Percentiles rank a stretch among this genome's conserved stretches.
Conservation (phyloP, 2,888 invertebrate species). For the Caradrina clavipalpis region DNA sequence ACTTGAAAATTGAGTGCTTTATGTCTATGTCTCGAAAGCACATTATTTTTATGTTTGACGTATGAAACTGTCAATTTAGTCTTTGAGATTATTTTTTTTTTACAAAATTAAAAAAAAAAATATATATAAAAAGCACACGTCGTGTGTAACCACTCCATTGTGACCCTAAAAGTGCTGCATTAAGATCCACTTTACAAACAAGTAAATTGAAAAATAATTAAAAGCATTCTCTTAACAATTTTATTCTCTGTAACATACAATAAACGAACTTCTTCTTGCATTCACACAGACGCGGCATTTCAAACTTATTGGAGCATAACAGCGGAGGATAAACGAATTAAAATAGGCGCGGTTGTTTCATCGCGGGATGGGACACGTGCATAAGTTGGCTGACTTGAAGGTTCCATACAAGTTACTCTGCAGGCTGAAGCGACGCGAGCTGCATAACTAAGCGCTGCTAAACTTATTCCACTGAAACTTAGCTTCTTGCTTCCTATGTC, state of each 20-base stretch:
- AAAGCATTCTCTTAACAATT: not conserved
- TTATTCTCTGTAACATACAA: not conserved
- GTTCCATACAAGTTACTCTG: conserved; percentile 71
- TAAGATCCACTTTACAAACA: too few relatives aligned
- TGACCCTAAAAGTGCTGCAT: too few relatives aligned
- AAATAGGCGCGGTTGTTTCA: conserved; percentile 70
- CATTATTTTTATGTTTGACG: too few relatives aligned
- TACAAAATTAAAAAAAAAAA: too few relatives aligned
- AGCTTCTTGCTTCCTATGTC: conserved; percentile 74
- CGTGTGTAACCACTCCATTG: too few relatives aligned
- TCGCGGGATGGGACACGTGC: conserved; percentile 71
- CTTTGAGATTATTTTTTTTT: too few relatives aligned
- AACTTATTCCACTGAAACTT: conserved; percentile 75
- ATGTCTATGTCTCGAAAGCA: too few relatives aligned
- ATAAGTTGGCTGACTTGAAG: conserved; percentile 72
- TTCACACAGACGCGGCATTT: conserved; percentile 23
- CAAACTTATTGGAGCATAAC: conserved; percentile 61
- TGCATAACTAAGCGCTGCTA: conserved; percentile 77
- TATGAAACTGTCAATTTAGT: too few relatives aligned
- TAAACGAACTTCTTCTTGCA: not conserved
- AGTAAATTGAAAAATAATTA: too few relatives aligned
- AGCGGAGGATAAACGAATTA: conserved; percentile 71
- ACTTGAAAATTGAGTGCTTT: too few relatives aligned
- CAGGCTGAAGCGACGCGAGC: conserved; percentile 63
- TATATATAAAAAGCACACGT: too few relatives aligned